A percentile compares a stretch with the other conserved stretches of the same genome.
These are phyloP conservation scores for Deilephila elpenor DNA, from an alignment of 2,888 invertebrate genomes.

Conservation along the genomic window DNA sequence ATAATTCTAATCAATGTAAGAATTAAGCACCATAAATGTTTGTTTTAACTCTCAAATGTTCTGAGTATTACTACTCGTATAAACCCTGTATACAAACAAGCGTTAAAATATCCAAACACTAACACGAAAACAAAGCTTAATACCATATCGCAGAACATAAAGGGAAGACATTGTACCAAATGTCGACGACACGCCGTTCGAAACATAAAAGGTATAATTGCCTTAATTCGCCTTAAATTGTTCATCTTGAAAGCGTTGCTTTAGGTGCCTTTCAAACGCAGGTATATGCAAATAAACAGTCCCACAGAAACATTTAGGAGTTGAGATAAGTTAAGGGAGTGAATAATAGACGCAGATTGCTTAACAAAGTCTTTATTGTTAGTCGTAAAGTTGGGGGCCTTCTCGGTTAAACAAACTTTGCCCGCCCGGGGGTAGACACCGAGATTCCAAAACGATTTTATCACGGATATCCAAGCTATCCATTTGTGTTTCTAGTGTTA, in stretches of 20 bases:
- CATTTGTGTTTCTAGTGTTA: not conserved
- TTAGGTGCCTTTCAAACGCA: conserved; percentile 47
- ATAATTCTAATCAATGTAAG: no score
- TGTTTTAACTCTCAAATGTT: no score
- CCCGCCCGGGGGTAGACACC: conserved; percentile 34
- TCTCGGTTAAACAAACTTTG: conserved; percentile 53
- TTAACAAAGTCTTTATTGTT: conserved; percentile 62
- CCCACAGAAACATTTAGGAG: conserved; percentile 47
- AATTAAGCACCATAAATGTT: no score
- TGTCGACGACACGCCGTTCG: not conserved
- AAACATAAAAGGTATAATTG: conserved; percentile 44
- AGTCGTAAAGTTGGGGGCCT: conserved; percentile 46
- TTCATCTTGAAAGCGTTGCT: conserved; percentile 47
- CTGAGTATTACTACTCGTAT: no score
- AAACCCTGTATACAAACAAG: not conserved
- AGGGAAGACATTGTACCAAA: conserved; percentile 2
- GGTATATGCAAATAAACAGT: conserved; percentile 52
- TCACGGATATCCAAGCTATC: conserved; percentile 24
- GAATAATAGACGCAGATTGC: conserved; percentile 62
- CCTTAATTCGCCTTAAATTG: conserved; percentile 50
- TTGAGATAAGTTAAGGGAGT: conserved; percentile 54
- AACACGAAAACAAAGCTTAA: not conserved
- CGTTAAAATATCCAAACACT: not conserved
- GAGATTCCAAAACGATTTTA: conserved; percentile 28
- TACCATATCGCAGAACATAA: conserved; percentile 6